Conservation (phyloP, 2,113 vertebrate species). For the Falco punctatus region DNA sequence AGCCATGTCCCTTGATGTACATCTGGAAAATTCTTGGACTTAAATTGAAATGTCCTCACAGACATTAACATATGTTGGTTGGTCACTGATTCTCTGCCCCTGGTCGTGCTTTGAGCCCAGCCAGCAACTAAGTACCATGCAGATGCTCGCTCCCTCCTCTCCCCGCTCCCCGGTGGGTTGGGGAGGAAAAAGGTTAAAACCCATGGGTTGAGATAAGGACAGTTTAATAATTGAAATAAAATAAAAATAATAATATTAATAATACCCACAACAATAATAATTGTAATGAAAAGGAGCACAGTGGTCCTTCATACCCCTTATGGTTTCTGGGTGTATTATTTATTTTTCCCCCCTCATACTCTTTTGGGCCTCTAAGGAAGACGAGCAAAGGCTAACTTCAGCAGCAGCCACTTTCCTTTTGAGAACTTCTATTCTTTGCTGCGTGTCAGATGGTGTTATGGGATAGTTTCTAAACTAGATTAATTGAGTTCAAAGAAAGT, state of each 20-base stretch:
- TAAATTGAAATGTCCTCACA: not conserved
- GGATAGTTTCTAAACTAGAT: constrained; percentile 16
- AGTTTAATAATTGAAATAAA: too few relatives aligned
- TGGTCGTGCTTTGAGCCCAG: too few relatives aligned
- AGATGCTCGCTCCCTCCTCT: too few relatives aligned
- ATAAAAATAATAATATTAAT: too few relatives aligned
- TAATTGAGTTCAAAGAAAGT: not conserved
- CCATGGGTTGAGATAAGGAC: too few relatives aligned
- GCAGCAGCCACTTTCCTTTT: not conserved
- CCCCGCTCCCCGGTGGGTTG: too few relatives aligned
- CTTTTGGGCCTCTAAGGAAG: not conserved
- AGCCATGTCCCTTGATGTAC: not conserved
- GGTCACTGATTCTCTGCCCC: not conserved
- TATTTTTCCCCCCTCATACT: not conserved
- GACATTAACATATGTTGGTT: not conserved
- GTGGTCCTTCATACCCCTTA: not conserved
- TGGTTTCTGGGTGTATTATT: not conserved
- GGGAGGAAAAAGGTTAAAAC: too few relatives aligned
- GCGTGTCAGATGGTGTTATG: not conserved
- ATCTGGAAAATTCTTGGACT: not conserved
- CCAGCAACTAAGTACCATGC: too few relatives aligned
- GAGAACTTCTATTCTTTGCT: constrained; percentile 4
- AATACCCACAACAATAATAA: too few relatives aligned
- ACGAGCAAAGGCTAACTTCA: not conserved
- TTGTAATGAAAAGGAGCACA: not conserved